phyloP scores from a whole-genome alignment of 1,140 invertebrate genomes.

The Polypedilum vanderplanki region DNA sequence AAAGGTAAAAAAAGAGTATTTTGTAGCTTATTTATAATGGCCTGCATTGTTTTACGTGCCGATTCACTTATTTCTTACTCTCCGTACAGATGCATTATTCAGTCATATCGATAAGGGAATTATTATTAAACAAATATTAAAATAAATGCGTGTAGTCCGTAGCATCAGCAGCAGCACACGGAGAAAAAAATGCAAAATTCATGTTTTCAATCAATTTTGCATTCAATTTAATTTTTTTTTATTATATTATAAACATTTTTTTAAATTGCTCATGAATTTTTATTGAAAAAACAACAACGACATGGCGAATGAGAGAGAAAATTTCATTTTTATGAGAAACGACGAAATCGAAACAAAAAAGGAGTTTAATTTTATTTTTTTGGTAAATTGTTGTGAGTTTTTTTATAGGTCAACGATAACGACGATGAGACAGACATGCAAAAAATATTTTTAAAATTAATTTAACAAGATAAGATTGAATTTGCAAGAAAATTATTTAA shows the following conservation, averaged over 20 bases:
- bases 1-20: neutral
- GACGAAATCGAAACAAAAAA: no score
- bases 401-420: no score
- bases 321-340: conserved; percentile 20
- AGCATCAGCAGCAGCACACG: neutral
- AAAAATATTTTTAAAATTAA: no score
- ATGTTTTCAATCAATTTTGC: conserved; percentile 19
- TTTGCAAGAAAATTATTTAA: no score
- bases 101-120: neutral
- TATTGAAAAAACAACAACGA: neutral
- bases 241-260: no score
- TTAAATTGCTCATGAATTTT: neutral
- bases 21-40: neutral
- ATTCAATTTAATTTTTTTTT: neutral
- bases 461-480: no score
- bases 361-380: no score
- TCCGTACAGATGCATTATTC: neutral
- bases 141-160: neutral
- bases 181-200: neutral
- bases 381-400: no score
- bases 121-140: conserved; percentile 16
- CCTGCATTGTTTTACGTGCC: neutral
- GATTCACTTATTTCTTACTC: neutral
- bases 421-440: no score
- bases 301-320: neutral